Base-by-base conservation (phyloP, 1,140 invertebrate species). In the Hydropsyche tenuis region DNA sequence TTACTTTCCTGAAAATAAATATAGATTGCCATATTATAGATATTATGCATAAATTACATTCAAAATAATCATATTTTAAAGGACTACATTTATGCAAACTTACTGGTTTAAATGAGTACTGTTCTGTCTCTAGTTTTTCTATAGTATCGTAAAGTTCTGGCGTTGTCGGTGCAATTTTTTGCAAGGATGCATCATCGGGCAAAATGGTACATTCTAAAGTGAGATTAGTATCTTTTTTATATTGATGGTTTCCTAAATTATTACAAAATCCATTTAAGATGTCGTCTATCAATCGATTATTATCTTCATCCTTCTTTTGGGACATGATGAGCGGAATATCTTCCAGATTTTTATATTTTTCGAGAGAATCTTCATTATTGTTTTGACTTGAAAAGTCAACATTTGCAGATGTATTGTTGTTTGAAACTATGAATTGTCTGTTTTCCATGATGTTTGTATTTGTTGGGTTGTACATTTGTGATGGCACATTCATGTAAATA, bases 121-220 rank as follows among this genome's bases (percentile, higher is more conserved):
- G 30, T 12, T 20, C 63, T 30, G n/a, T 65, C n/a, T 77, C 76
- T 46, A 77, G 60, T 37, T 72, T 65, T 53, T 75, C 76, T 12
- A 77, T 51, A 12, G 73, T 72, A 9, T 22, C 37, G 9, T 75
- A 23, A 30, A 77, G 43, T 46, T 77, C 76, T 0, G 76, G 76
- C 4, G 76, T 77, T 1, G 53, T 37, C 9, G 9, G 3, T 37
- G 9, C 9, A 9, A 9, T 4, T 37, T 37, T 37, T n/a, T n/a
- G n/a, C n/a, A n/a, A n/a, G n/a, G n/a, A n/a, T n/a, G n/a, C n/a
- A n/a, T n/a, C n/a, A n/a, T n/a, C n/a, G n/a, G n/a, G 30, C 30
- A 37, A 37, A 4, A 51, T 16, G 14, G 3, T 51, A 16, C 48
- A 51, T 20, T 16, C 48, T n/a, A 16, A 16, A 16, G 3, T 16